Evolutionary conservation across 1,140 invertebrate genomes (phyloP).

Genomic region (Dendrolimus punctatus): DNA sequence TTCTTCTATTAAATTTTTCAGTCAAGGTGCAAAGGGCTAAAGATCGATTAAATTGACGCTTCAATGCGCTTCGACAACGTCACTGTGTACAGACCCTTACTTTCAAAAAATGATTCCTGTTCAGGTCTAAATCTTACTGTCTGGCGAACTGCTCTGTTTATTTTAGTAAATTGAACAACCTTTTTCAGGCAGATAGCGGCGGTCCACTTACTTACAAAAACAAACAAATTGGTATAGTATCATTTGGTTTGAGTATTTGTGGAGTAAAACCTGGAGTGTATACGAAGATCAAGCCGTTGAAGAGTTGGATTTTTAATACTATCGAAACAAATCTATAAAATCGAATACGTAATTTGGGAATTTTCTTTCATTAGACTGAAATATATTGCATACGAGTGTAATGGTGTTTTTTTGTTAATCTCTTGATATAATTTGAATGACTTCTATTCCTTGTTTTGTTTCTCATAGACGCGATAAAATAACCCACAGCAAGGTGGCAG

Average conservation of each 20-base stretch:
- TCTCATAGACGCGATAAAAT: too few species aligned
- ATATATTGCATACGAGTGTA: too few species aligned
- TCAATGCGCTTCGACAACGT: too few species aligned
- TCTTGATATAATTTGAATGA: neutral
- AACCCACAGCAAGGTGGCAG: too few species aligned
- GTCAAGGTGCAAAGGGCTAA: too few species aligned
- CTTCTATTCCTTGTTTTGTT: neutral
- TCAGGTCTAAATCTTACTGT: neutral
- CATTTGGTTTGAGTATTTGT: slow-evolving; percentile 64
- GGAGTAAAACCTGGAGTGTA: slow-evolving; percentile 72
- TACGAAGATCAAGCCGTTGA: slow-evolving; percentile 46
- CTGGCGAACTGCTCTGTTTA: neutral
- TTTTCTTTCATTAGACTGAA: neutral
- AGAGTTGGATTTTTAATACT: slow-evolving; percentile 29
- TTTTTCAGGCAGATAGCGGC: slow-evolving; percentile 77
- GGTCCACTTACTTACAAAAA: slow-evolving; percentile 66
- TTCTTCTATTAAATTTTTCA: too few species aligned
- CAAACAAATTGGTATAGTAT: slow-evolving; percentile 58
- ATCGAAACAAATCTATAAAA: slow-evolving; percentile 12
- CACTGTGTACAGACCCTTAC: too few species aligned
- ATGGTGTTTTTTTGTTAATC: too few species aligned
- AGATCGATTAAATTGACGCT: too few species aligned
- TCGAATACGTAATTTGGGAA: neutral
- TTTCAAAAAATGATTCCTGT: neutral
- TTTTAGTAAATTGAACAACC: neutral